Evolutionary conservation across 92 coral and sea anemone genomes (phyloP).

Genomic region (Phenganax marumi): DNA sequence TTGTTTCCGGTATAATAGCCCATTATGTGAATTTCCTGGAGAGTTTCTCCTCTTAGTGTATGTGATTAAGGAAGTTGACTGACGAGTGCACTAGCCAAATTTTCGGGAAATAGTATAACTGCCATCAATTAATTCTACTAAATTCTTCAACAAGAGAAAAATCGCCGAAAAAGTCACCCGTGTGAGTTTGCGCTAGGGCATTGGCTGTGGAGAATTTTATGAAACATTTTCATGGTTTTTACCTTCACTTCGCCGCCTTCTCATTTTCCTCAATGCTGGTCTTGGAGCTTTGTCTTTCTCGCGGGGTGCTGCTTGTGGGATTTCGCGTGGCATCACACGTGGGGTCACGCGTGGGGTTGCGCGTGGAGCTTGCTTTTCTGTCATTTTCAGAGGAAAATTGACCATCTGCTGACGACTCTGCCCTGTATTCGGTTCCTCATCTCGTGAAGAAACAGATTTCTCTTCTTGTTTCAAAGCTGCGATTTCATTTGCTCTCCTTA

Average conservation of each 20-base stretch:
- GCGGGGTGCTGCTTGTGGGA: background rate
- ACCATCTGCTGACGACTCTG: background rate
- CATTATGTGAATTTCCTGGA: too few species aligned
- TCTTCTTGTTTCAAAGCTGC: background rate
- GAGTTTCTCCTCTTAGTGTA: too few species aligned
- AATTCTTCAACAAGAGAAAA: too few species aligned
- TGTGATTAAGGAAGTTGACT: too few species aligned
- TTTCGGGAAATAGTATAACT: too few species aligned
- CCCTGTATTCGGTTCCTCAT: background rate
- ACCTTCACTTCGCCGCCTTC: constrained; percentile 14
- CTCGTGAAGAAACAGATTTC: background rate
- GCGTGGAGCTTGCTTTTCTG: constrained; percentile 3
- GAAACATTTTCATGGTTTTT: background rate
- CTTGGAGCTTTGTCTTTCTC: constrained; percentile 6
- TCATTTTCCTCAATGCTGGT: background rate
- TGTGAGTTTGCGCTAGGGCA: too few species aligned
- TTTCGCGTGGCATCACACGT: constrained; percentile 10
- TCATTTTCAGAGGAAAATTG: too few species aligned
- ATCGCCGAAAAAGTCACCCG: too few species aligned
- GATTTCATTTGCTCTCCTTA: constrained; percentile 25
- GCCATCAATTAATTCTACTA: too few species aligned
- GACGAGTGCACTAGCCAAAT: too few species aligned
- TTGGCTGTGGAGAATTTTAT: background rate
- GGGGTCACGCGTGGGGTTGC: constrained; percentile 15
- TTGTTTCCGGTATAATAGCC: too few species aligned